Base-by-base conservation (phyloP, 2,888 invertebrate genomes). In the Lymantria monacha region DNA sequence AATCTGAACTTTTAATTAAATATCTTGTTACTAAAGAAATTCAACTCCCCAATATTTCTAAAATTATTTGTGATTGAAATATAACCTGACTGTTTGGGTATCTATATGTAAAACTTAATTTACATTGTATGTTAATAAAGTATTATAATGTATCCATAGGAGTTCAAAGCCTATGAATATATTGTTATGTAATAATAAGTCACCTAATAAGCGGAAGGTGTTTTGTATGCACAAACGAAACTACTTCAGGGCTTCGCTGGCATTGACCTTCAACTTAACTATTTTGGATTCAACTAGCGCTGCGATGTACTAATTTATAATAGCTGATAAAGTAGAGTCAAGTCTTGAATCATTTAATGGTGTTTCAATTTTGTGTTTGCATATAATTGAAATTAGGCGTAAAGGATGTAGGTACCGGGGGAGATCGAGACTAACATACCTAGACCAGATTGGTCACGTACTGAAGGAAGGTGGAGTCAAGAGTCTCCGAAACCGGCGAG, bases 181-280 rank as follows among this genome's bases (percentile, higher is more conserved):
- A 48, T 48, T 46, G 44, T 60, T 41, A 51, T 14, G 46, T 55
- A 66, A 70, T 62, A 48, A 59, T 63, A 57, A 68, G 61, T 61
- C 59, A 61, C 59, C 59, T 54, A 48, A 53, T 42, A 46, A 49
- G 47, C 44, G 49, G 51, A 65, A 59, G 54, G 53, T 57, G 51
- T 55, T 69, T 60, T 58, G 63, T 71, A 72, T 69, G 69, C 69
- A 71, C 64, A 68, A 68, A 72, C 66, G 65, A 66, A 69, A 63
- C 44, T 66, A 55, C 50, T 65, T 58, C 57, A 55, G 51, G 61
- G 51, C 57, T 40, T 49, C 51, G n/a, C 41, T 56, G 51, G 30
- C 38, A 62, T 44, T 63, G 70, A 61, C 76, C 78, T 76, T 75
- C 69, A 69, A 72, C 72, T 75, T 69, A 61, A 59, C 66, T 73